Percentiles rank a stretch among this genome's conserved stretches.
Conservation (phyloP, 2,888 invertebrate species). For the Cremastinae sp. region DNA sequence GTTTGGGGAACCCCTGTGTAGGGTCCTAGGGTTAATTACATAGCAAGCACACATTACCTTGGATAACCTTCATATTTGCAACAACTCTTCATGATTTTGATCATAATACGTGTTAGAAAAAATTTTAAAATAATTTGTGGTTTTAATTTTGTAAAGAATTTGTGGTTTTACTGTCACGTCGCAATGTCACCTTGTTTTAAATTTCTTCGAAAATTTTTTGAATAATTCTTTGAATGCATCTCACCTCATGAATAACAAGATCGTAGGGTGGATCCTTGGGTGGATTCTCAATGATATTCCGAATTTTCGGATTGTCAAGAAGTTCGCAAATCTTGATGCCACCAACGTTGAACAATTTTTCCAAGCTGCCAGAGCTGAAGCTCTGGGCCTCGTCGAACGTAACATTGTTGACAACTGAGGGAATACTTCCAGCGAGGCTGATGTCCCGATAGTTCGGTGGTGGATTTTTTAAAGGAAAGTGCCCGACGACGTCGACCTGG, state of each 20-base stretch:
- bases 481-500: slow-evolving; percentile 79
- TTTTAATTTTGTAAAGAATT: no score
- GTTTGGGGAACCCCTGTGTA: no score
- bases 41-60: no score
- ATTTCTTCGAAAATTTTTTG: no score
- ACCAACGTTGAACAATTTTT: background rate
- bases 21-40: no score
- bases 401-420: slow-evolving; percentile 69
- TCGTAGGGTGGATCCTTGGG: slow-evolving; percentile 69
- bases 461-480: slow-evolving; percentile 71
- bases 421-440: slow-evolving; percentile 65
- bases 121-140: no score
- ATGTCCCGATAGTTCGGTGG: slow-evolving; percentile 72
- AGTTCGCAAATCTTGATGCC: slow-evolving; percentile 62
- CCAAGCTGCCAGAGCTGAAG: slow-evolving; percentile 37
- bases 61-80: no score
- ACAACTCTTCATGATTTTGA: no score
- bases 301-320: slow-evolving; percentile 57
- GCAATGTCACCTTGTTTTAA: no score
- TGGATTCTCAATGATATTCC: slow-evolving; percentile 64
- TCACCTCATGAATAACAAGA: slow-evolving; percentile 68
- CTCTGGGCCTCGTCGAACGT: slow-evolving; percentile 52
- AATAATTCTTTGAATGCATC: background rate
- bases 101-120: no score
- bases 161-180: no score